Percentiles rank a stretch among this genome's conserved stretches.
phyloP scores from a whole-genome alignment of 2,888 invertebrate genomes.

The Tachina fera region DNA sequence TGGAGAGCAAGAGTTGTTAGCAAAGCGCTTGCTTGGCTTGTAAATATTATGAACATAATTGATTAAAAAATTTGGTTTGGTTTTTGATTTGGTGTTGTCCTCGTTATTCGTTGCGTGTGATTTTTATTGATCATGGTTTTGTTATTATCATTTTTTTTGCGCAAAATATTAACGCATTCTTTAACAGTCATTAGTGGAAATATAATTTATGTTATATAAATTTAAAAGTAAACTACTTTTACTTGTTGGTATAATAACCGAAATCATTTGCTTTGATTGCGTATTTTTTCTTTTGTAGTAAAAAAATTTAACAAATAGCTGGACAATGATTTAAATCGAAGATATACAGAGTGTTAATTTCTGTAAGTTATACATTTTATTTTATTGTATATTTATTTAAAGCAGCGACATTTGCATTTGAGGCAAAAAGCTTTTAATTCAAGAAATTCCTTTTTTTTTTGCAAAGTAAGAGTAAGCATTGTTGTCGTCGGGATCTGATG shows the following conservation, averaged over 20 bases:
- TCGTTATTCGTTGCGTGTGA: constrained; percentile 63
- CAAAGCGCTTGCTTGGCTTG: constrained; percentile 14
- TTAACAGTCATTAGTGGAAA: constrained; percentile 51
- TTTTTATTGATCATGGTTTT: constrained; percentile 59
- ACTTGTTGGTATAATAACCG: not conserved
- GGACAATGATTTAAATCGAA: too few species aligned
- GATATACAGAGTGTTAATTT: too few species aligned
- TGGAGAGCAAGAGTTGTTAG: constrained; percentile 8
- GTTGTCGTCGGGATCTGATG: too few species aligned
- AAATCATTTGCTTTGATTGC: not conserved
- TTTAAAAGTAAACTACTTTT: not conserved
- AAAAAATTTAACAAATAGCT: too few species aligned
- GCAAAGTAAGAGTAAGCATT: too few species aligned
- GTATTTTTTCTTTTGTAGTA: not conserved
- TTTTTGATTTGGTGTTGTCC: constrained; percentile 40
- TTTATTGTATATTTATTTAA: too few species aligned
- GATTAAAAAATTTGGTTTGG: not conserved
- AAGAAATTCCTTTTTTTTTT: too few species aligned
- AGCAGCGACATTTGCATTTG: too few species aligned
- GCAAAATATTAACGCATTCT: constrained; percentile 67
- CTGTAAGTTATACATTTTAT: too few species aligned
- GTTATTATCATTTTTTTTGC: constrained; percentile 63
- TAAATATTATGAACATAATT: constrained; percentile 5
- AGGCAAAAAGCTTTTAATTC: too few species aligned
- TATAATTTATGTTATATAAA: constrained; percentile 11